phyloP scores from a whole-genome alignment of 2,888 invertebrate species.

The Caenorhabditis auriculariae region DNA sequence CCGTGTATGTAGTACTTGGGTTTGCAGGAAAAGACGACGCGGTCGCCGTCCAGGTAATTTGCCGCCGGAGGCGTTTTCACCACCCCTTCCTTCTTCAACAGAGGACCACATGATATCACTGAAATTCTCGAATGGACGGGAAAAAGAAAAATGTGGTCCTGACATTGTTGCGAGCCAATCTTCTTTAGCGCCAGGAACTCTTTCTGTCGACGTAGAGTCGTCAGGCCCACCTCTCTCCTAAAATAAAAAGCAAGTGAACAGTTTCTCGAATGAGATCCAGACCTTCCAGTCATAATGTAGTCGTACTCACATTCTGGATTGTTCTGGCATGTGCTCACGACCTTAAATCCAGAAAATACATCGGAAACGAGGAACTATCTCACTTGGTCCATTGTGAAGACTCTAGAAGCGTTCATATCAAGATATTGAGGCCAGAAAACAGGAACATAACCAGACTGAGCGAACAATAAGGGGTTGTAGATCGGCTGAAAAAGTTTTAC shows the following conservation, averaged over 20 bases:
- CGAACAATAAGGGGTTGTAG: slow-evolving; percentile 55
- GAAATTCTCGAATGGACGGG: slow-evolving; percentile 7
- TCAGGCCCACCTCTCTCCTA: slow-evolving; percentile 40
- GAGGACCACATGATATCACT: slow-evolving; percentile 52
- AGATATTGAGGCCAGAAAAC: slow-evolving; percentile 42
- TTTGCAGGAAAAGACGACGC: slow-evolving; percentile 48
- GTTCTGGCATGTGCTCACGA: slow-evolving; percentile 39
- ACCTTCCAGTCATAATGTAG: slow-evolving; percentile 47
- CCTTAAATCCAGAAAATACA: too few relatives aligned
- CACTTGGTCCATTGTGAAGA: slow-evolving; percentile 49
- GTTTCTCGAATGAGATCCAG: too few relatives aligned
- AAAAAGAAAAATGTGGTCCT: slow-evolving; percentile 1
- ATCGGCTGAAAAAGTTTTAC: too few relatives aligned
- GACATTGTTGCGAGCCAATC: slow-evolving; percentile 35
- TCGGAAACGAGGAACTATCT: too few relatives aligned
- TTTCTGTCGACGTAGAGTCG: slow-evolving; percentile 34
- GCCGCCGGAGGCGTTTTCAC: slow-evolving; percentile 47
- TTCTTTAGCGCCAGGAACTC: slow-evolving; percentile 32
- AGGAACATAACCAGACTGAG: slow-evolving; percentile 38
- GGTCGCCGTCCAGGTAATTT: slow-evolving; percentile 51
- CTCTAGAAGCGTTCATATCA: slow-evolving; percentile 45
- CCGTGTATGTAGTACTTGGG: slow-evolving; percentile 54
- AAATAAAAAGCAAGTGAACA: too few relatives aligned
- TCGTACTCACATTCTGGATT: slow-evolving; percentile 48
- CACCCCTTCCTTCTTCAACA: slow-evolving; percentile 49